A percentile compares a stretch with the other conserved stretches of the same genome.
Evolutionary conservation across 2,113 vertebrate species (phyloP).

Genomic region (Eolophus roseicapilla): DNA sequence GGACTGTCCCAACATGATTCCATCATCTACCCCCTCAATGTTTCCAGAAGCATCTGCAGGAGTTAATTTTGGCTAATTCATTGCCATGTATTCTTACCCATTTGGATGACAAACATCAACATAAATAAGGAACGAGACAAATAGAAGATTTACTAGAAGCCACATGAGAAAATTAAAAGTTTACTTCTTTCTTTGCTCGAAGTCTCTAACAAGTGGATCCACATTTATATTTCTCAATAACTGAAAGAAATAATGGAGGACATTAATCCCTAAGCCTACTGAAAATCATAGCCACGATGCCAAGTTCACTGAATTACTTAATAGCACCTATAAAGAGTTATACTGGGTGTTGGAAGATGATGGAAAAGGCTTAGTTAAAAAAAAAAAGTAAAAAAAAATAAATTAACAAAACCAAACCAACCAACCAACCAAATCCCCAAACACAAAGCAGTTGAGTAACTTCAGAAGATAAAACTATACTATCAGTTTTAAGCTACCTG

Average conservation of each 20-base stretch:
- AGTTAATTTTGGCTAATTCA: neutral
- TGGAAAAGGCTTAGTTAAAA: neutral
- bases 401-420: neutral
- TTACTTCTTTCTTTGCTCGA: neutral
- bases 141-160: neutral
- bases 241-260: neutral
- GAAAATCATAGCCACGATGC: neutral
- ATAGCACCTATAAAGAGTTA: neutral
- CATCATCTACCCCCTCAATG: neutral
- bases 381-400: neutral
- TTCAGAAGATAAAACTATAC: neutral
- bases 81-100: neutral
- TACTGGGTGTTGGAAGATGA: neutral
- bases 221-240: neutral
- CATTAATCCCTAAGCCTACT: neutral
- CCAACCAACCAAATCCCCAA: neutral
- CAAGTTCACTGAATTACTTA: neutral
- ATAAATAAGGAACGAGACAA: neutral
- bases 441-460: neutral
- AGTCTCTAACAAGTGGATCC: neutral
- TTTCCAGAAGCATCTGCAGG: neutral
- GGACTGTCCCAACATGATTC: neutral
- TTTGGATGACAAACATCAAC: neutral
- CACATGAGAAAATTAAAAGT: neutral
- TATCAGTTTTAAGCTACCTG: neutral